Evolutionary conservation across 2,113 vertebrate species (phyloP).

Genomic region (Diadophis punctatus): DNA sequence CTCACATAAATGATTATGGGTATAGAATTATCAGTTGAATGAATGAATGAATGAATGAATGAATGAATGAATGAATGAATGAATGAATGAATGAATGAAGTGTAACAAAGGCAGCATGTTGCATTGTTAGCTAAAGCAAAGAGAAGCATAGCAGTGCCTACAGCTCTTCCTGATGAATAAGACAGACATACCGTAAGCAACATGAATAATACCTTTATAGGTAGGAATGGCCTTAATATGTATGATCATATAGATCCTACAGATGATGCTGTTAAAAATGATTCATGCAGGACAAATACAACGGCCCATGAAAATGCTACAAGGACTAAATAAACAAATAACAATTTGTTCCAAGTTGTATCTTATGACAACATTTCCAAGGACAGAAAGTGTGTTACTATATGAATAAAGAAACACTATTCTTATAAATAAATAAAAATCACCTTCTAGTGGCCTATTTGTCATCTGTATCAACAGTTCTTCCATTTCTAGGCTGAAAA

Average conservation of each 20-base stretch:
- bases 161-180: not conserved
- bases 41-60: not conserved
- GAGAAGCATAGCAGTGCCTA: not conserved
- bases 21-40: not conserved
- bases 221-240: not conserved
- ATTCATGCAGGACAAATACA: not conserved
- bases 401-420: not conserved
- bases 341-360: not conserved
- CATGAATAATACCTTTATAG: not conserved
- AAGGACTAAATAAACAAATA: not conserved
- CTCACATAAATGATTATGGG: not conserved
- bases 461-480: constrained; percentile 54
- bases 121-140: not conserved
- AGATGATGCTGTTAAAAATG: not conserved
- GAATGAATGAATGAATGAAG: not conserved
- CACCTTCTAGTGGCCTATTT: constrained; percentile 47
- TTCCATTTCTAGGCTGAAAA: constrained; percentile 75
- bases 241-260: not conserved
- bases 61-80: not conserved
- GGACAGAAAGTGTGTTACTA: too few species aligned
- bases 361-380: not conserved
- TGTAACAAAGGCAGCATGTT: not conserved
- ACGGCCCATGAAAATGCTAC: not conserved
- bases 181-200: not conserved
- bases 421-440: constrained; percentile 6